Conservation (phyloP, 2,888 invertebrate species). For the Drosophila macrothrix region DNA sequence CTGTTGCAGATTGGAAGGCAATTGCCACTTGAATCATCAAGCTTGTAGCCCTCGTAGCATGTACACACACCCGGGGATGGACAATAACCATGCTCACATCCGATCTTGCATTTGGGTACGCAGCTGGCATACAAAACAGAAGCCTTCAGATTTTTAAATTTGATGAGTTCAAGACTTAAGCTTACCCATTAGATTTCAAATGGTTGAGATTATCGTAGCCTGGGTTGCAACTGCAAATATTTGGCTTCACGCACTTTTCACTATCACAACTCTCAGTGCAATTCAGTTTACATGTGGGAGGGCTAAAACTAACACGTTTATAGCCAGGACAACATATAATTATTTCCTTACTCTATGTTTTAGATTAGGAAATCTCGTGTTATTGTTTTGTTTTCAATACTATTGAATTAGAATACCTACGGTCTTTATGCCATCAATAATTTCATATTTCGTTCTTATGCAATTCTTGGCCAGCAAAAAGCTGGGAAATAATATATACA, state of each 20-base stretch:
- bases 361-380: neutral
- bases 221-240: conserved; percentile 82
- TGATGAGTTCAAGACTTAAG: neutral
- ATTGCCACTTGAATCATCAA: conserved; percentile 43
- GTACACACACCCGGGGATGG: conserved; percentile 69
- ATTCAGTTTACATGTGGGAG: conserved; percentile 52
- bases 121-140: conserved; percentile 60
- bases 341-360: conserved; percentile 3
- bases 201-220: conserved; percentile 82
- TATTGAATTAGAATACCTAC: neutral
- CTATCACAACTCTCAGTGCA: conserved; percentile 66
- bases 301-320: accelerated
- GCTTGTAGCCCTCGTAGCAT: conserved; percentile 57
- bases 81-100: conserved; percentile 79
- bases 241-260: conserved; percentile 78
- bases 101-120: conserved; percentile 75
- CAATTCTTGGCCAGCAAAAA: conserved; percentile 31
- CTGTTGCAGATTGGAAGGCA: conserved; percentile 77
- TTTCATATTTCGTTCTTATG: accelerated
- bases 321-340: conserved; percentile 72
- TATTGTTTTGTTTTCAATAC: neutral
- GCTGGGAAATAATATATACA: conserved; percentile 39
- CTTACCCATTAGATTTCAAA: conserved; percentile 37
- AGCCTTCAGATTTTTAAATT: neutral
- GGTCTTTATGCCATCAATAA: accelerated